A percentile compares a stretch with the other conserved stretches of the same genome.
These are phyloP conservation scores for Podarcis cretensis DNA, from an alignment of 2,113 vertebrate genomes.

Conservation along the genomic window DNA sequence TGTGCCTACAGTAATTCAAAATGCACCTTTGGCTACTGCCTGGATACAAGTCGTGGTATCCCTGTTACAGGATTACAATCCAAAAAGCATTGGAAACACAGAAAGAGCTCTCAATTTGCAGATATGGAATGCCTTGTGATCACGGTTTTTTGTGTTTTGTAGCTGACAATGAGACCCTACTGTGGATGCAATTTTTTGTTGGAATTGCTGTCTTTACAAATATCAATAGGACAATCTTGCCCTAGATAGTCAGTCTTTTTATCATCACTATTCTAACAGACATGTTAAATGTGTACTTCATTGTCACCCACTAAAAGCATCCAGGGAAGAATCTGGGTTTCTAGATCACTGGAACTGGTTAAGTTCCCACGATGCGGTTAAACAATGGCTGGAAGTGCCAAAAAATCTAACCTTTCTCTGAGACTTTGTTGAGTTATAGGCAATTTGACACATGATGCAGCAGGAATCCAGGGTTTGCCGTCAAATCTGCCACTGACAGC, in stretches of 20 bases:
- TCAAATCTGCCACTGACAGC: background rate
- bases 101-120: background rate
- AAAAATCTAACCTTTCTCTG: background rate
- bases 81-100: background rate
- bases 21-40: background rate
- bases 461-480: background rate
- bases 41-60: slow-evolving; percentile 1
- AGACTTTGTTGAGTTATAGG: background rate
- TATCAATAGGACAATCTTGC: background rate
- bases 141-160: background rate
- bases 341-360: slow-evolving; percentile 22
- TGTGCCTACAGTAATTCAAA: slow-evolving; percentile 39
- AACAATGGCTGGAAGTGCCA: background rate
- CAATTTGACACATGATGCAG: background rate
- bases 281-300: slow-evolving; percentile 44
- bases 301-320: slow-evolving; percentile 45
- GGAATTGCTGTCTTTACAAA: background rate
- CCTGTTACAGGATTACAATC: slow-evolving; percentile 40
- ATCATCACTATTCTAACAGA: background rate
- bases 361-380: slow-evolving; percentile 11
- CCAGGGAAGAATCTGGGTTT: slow-evolving; percentile 30
- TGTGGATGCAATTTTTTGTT: background rate
- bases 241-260: slow-evolving; percentile 10
- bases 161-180: background rate
- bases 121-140: background rate